These are phyloP conservation scores for Troglohyphantes excavatus DNA, from an alignment of 2,888 invertebrate species.

Conservation along the genomic window DNA sequence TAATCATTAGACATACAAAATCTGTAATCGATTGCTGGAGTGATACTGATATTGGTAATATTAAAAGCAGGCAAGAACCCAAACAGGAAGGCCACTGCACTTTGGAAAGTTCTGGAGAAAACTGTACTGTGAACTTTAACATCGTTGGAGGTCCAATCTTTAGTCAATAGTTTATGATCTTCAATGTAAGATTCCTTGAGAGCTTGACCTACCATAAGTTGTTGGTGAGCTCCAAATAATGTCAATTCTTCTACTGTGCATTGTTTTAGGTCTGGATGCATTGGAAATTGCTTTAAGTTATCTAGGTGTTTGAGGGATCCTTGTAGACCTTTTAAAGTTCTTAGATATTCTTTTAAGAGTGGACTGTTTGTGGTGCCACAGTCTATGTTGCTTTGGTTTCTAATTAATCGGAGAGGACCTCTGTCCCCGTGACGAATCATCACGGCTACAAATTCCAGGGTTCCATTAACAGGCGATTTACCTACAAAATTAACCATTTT, in stretches of 20 bases:
- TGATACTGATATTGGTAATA: constrained; percentile 86
- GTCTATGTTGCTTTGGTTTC: constrained; percentile 89
- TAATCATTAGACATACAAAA: constrained; percentile 89
- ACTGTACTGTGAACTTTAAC: constrained; percentile 89
- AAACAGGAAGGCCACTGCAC: constrained; percentile 90
- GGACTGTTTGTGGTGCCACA: constrained; percentile 86
- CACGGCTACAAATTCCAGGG: constrained; percentile 85
- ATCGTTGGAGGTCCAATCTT: constrained; percentile 82
- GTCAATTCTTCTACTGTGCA: constrained; percentile 94
- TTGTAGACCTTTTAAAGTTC: constrained; percentile 47
- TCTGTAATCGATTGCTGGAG: constrained; percentile 90
- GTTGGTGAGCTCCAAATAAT: constrained; percentile 90
- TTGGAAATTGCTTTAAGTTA: constrained; percentile 93
- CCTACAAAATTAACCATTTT: constrained; percentile 40
- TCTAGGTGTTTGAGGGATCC: constrained; percentile 60
- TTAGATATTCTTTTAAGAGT: constrained; percentile 68
- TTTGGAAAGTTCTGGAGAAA: constrained; percentile 94
- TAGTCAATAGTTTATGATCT: constrained; percentile 81
- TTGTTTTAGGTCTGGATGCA: constrained; percentile 87
- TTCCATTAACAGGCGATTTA: constrained; percentile 66
- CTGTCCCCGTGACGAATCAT: constrained; percentile 94
- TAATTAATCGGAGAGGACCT: constrained; percentile 91
- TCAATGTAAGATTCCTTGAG: constrained; percentile 83
- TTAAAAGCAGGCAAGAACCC: constrained; percentile 88
- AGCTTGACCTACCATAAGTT: constrained; percentile 89